A percentile compares a stretch with the other conserved stretches of the same genome.
These are phyloP conservation scores for Dendroctonus ponderosae DNA, from an alignment of 1,140 invertebrate species.

Conservation along the genomic window DNA sequence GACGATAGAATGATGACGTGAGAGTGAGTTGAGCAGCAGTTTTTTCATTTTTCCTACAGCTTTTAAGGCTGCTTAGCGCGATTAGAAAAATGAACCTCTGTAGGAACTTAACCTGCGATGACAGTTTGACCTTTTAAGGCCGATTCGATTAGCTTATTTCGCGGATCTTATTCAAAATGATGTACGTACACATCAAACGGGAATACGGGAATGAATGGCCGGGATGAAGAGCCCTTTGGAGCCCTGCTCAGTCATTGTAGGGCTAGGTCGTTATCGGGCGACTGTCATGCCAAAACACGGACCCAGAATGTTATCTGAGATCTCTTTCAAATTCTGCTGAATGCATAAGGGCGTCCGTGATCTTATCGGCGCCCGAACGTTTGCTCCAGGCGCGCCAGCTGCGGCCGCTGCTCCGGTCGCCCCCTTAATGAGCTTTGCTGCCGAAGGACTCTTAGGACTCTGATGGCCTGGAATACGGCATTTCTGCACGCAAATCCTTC, in stretches of 20 bases:
- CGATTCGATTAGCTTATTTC: slow-evolving; percentile 32
- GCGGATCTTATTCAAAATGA: slow-evolving; percentile 26
- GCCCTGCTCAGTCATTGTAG: slow-evolving; percentile 43
- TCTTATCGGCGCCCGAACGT: slow-evolving; percentile 43
- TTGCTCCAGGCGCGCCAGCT: slow-evolving; percentile 51
- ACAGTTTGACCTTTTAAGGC: slow-evolving; percentile 30
- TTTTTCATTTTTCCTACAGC: too few relatives aligned
- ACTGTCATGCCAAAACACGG: slow-evolving; percentile 54
- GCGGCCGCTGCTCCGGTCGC: slow-evolving; percentile 28
- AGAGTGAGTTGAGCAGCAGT: too few relatives aligned
- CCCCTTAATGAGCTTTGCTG: slow-evolving; percentile 30
- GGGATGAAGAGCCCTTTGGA: slow-evolving; percentile 40
- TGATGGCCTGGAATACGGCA: slow-evolving; percentile 29
- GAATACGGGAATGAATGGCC: slow-evolving; percentile 31
- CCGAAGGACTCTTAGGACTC: slow-evolving; percentile 22
- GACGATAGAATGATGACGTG: too few relatives aligned
- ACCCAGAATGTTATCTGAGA: slow-evolving; percentile 52
- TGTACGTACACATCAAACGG: slow-evolving; percentile 35
- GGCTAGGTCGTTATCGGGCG: slow-evolving; percentile 49
- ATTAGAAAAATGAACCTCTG: too few relatives aligned
- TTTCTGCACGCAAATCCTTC: slow-evolving; percentile 1
- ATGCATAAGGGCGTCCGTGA: slow-evolving; percentile 51
- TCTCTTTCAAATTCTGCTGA: slow-evolving; percentile 54
- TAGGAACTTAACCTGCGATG: neutral
- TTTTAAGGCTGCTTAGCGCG: too few relatives aligned